phyloP scores from a whole-genome alignment of 2,888 invertebrate genomes.

The Limnephilus auricula region DNA sequence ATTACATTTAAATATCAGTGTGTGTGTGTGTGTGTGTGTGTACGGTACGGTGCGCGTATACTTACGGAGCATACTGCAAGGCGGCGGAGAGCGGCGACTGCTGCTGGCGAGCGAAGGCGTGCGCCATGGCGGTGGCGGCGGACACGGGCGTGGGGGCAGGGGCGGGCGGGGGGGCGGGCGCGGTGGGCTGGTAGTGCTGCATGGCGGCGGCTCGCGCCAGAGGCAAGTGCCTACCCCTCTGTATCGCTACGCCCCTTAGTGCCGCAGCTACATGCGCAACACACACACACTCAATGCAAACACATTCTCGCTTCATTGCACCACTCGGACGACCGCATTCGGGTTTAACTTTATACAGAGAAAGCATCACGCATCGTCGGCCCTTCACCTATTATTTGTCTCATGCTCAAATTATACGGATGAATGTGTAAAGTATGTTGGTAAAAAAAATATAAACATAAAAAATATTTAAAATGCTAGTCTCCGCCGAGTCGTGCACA shows the following conservation, averaged over 20 bases:
- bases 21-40: not conserved
- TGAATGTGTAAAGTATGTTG: slow-evolving; percentile 56
- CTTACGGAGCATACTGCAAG: slow-evolving; percentile 57
- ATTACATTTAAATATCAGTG: too few relatives aligned
- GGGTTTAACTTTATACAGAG: slow-evolving; percentile 59
- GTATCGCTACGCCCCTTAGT: slow-evolving; percentile 90
- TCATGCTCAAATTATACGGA: slow-evolving; percentile 64
- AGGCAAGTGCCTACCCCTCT: slow-evolving; percentile 82
- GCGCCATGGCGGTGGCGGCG: slow-evolving; percentile 86
- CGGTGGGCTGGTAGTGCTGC: slow-evolving; percentile 74
- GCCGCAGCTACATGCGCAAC: slow-evolving; percentile 83
- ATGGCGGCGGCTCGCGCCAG: slow-evolving; percentile 78
- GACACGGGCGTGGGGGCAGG: slow-evolving; percentile 82
- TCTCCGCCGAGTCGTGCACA: slow-evolving; percentile 67
- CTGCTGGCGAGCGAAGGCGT: slow-evolving; percentile 81
- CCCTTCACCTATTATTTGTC: slow-evolving; percentile 66
- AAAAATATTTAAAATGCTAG: slow-evolving; percentile 65
- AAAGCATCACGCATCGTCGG: slow-evolving; percentile 65
- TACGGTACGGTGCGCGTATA: slow-evolving; percentile 43
- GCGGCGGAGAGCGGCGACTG: slow-evolving; percentile 50
- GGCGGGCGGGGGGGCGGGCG: slow-evolving; percentile 84
- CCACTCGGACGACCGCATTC: slow-evolving; percentile 57
- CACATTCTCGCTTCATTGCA: slow-evolving; percentile 54
- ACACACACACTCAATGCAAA: slow-evolving; percentile 68
- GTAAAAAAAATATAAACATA: slow-evolving; percentile 56